These are phyloP conservation scores for Pseudococcus jackbeardsleyi DNA, from an alignment of 2,888 invertebrate species.

Conservation along the genomic window DNA sequence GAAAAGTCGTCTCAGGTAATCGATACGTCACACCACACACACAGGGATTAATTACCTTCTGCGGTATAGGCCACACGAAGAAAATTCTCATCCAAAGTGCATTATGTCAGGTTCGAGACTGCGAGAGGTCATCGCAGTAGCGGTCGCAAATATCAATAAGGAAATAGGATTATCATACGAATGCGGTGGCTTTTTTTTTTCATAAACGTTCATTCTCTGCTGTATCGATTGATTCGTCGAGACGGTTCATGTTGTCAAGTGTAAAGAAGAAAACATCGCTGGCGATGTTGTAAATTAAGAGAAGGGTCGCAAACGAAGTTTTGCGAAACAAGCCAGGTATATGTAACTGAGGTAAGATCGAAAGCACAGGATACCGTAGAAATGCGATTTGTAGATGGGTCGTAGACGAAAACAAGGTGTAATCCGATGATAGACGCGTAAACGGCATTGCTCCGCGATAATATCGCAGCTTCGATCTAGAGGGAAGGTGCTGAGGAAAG, in stretches of 20 bases:
- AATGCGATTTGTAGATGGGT: background rate
- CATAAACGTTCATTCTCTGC: background rate
- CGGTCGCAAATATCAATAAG: constrained; percentile 1
- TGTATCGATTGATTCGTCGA: constrained; percentile 9
- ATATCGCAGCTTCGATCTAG: no score
- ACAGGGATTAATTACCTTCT: background rate
- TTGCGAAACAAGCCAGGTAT: background rate
- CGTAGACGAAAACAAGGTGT: background rate
- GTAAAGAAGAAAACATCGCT: background rate
- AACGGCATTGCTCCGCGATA: no score
- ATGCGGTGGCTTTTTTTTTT: background rate
- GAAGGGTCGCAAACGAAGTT: background rate
- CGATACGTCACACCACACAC: no score
- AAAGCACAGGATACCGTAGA: background rate
- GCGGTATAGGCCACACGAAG: background rate
- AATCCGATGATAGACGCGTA: no score
- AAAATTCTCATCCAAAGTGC: background rate
- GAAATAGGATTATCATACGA: background rate
- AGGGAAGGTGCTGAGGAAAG: no score
- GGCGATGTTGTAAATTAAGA: background rate
- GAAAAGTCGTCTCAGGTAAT: no score
- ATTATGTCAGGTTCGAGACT: background rate
- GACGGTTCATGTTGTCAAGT: background rate
- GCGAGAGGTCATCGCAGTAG: background rate
- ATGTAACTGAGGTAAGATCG: background rate